A percentile compares a stretch with the other conserved stretches of the same genome.
Evolutionary conservation across 2,113 vertebrate genomes (phyloP).

Genomic region (Gopherus evgoodei): DNA sequence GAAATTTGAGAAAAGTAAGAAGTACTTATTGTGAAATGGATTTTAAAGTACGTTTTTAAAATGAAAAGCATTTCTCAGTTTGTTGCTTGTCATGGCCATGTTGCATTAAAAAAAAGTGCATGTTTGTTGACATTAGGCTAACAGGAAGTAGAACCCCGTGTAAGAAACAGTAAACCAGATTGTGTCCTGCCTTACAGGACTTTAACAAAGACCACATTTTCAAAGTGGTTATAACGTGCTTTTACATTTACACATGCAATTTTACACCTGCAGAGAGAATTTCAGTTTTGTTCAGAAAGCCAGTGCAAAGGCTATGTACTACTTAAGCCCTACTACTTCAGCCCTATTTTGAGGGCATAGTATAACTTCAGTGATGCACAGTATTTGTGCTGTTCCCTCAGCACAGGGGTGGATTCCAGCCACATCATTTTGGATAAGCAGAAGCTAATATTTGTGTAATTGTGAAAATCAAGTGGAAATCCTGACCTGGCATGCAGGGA

Average conservation of each 20-base stretch:
- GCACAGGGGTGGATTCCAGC: background rate
- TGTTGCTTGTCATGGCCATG: background rate
- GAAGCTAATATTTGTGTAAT: background rate
- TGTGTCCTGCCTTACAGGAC: background rate
- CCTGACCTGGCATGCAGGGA: background rate
- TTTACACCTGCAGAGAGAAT: slow-evolving; percentile 24
- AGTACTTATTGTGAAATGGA: background rate
- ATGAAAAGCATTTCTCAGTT: background rate
- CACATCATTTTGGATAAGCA: background rate
- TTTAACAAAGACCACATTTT: slow-evolving; percentile 13
- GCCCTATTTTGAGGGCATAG: background rate
- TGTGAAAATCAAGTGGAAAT: background rate
- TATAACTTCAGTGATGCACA: background rate
- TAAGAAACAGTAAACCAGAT: background rate
- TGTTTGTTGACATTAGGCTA: background rate
- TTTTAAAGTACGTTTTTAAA: background rate
- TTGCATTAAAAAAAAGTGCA: slow-evolving; percentile 1
- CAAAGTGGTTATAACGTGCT: background rate
- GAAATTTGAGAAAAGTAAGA: background rate
- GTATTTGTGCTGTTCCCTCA: background rate
- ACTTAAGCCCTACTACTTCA: background rate
- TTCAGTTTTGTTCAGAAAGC: background rate
- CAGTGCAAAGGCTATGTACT: background rate
- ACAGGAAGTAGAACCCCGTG: background rate
- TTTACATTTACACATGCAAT: background rate